Evolutionary conservation across 2,797 vertebrate genomes (phyloP).

Genomic region (Cynopterus sphinx): DNA sequence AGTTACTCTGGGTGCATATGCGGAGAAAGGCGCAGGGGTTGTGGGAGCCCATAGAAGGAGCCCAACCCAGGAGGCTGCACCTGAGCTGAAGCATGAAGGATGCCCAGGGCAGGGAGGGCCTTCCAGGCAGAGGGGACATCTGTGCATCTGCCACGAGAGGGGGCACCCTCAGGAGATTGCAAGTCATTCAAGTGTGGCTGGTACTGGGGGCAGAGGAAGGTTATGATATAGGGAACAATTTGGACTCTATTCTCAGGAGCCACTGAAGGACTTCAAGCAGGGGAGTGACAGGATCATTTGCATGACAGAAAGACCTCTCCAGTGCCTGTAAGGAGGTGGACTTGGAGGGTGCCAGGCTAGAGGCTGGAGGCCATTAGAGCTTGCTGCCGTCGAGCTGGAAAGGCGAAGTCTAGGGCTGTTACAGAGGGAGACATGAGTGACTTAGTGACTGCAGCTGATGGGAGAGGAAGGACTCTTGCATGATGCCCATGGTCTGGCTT

Average conservation of each 20-base stretch:
- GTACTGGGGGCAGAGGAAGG: neutral
- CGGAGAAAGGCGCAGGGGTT: neutral
- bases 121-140: neutral
- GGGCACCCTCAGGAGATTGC: neutral
- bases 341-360: neutral
- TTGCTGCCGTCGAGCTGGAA: neutral
- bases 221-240: neutral
- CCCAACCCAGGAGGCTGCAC: neutral
- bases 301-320: neutral
- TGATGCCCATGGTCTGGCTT: neutral
- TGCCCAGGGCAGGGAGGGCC: neutral
- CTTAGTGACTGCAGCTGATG: neutral
- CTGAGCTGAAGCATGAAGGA: neutral
- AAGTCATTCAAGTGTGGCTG: neutral
- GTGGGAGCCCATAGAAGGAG: neutral
- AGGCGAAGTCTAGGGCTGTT: neutral
- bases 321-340: neutral
- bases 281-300: neutral
- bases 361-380: neutral
- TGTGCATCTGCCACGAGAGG: neutral
- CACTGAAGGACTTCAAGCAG: neutral
- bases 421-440: neutral
- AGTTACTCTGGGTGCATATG: neutral
- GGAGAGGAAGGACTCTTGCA: neutral
- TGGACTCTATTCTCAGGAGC: neutral